Percentiles rank a stretch among this genome's conserved stretches.
phyloP scores from a whole-genome alignment of 2,113 vertebrate species.

The Macheiramphus alcinus region DNA sequence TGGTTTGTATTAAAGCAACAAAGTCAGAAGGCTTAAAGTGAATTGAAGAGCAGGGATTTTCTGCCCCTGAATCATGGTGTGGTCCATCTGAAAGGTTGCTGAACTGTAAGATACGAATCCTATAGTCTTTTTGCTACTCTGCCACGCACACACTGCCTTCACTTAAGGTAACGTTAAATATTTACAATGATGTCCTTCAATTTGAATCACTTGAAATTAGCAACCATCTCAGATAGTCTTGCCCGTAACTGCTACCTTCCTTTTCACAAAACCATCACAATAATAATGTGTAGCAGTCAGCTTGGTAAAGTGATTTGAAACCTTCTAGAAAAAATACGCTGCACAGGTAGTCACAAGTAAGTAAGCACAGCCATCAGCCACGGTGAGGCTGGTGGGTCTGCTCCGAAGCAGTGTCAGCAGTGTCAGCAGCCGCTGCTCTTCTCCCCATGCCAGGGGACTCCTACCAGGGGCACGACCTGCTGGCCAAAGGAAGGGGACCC shows the following conservation, averaged over 20 bases:
- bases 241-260: not conserved
- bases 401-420: not conserved
- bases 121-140: not conserved
- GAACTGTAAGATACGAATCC: not conserved
- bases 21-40: not conserved
- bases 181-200: not conserved
- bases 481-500: not conserved
- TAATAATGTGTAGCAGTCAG: not conserved
- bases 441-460: not conserved
- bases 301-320: not conserved
- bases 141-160: not conserved
- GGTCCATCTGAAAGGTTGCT: not conserved
- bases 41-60: not conserved
- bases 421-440: not conserved
- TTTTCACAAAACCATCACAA: not conserved
- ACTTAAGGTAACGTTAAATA: not conserved
- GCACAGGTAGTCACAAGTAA: not conserved
- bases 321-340: not conserved
- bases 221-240: not conserved
- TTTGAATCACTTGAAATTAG: not conserved
- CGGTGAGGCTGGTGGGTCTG: accelerated
- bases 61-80: not conserved
- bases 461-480: not conserved
- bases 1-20: not conserved
- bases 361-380: not conserved